Percentiles rank a stretch among this genome's conserved stretches.
Conservation (phyloP, 2,113 vertebrate genomes). For the Ia io region DNA sequence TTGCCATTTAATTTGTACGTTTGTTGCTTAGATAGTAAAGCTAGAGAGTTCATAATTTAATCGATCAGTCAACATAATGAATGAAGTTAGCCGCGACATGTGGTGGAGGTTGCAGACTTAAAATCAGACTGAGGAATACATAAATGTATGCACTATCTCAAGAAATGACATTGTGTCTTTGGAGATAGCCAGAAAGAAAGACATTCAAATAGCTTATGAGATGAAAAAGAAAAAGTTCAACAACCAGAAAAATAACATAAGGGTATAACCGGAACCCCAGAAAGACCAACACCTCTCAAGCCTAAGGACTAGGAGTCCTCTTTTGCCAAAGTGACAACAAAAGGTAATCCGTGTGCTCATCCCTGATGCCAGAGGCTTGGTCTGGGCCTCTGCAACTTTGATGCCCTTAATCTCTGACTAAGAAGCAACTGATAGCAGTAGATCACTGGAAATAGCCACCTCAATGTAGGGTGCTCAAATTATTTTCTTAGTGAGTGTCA, state of each 20-base stretch:
- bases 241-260: neutral
- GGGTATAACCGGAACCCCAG: neutral
- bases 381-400: rapidly evolving
- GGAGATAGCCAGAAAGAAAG: neutral
- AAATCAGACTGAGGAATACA: neutral
- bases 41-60: neutral
- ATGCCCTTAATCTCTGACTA: neutral
- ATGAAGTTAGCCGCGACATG: neutral
- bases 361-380: neutral
- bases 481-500: neutral
- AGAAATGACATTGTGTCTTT: neutral
- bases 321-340: neutral
- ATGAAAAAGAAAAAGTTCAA: neutral
- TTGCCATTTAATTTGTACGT: neutral
- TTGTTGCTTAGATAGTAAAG: neutral
- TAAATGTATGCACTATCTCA: neutral
- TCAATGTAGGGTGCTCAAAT: neutral
- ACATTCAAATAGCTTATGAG: neutral
- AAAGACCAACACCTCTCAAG: neutral
- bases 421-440: neutral
- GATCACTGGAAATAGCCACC: neutral
- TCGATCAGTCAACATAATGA: neutral
- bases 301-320: no score
- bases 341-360: neutral
- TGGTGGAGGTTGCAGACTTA: neutral